Evolutionary conservation across 2,113 vertebrate species (phyloP).

Genomic region (Megaleporinus macrocephalus): DNA sequence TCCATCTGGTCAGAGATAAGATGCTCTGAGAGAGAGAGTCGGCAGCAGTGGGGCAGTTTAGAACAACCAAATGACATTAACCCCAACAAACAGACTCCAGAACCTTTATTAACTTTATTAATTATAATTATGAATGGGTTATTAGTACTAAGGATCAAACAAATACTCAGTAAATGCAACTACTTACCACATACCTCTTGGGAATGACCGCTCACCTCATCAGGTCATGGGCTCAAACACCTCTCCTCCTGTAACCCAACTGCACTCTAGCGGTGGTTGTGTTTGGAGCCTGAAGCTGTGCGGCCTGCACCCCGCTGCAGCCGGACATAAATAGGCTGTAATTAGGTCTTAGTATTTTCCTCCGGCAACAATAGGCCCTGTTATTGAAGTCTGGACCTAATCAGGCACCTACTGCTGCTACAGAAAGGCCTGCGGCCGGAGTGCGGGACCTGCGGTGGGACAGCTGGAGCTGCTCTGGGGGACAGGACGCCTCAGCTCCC

Average conservation of each 20-base stretch:
- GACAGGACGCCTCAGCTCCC: slow-evolving; percentile 64
- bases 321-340: slow-evolving; percentile 7
- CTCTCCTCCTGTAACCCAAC: slow-evolving; percentile 9
- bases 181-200: too few relatives aligned
- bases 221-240: neutral
- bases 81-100: too few relatives aligned
- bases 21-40: too few relatives aligned
- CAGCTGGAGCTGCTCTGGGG: neutral
- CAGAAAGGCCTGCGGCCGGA: neutral
- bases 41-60: too few relatives aligned
- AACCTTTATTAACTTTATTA: too few relatives aligned
- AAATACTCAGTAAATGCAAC: too few relatives aligned
- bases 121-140: too few relatives aligned
- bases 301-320: neutral
- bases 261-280: slow-evolving; percentile 4
- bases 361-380: slow-evolving; percentile 27
- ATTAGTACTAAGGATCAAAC: too few relatives aligned
- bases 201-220: too few relatives aligned
- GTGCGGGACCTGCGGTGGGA: neutral
- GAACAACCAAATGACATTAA: too few relatives aligned
- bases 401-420: slow-evolving; percentile 1
- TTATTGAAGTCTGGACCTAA: slow-evolving; percentile 43
- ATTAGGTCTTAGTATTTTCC: slow-evolving; percentile 34
- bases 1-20: too few relatives aligned
- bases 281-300: neutral